Evolutionary conservation across 2,888 invertebrate genomes (phyloP).

Genomic region (Isotomurus palustris): DNA sequence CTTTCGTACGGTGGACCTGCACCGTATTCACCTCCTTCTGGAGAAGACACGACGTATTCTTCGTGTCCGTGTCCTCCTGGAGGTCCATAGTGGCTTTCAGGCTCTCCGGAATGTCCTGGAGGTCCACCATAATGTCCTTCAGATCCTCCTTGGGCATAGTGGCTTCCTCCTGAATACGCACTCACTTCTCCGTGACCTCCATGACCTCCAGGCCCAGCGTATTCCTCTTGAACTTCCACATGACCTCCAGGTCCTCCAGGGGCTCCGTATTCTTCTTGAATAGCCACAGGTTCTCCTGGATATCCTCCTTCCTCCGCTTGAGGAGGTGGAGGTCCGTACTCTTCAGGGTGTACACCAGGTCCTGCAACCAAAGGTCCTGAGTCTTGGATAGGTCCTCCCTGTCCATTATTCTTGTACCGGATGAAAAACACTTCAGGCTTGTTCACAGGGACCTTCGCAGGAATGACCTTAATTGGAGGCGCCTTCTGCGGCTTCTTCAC

Average conservation of each 20-base stretch:
- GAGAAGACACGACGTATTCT: background rate
- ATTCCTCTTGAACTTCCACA: background rate
- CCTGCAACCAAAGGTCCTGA: background rate
- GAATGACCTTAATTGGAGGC: slow-evolving; percentile 6
- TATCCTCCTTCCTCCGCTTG: no score
- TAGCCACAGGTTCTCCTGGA: background rate
- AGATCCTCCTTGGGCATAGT: background rate
- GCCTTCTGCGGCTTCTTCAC: slow-evolving; percentile 8
- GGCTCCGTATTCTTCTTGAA: background rate
- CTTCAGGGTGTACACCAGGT: background rate
- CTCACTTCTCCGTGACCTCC: background rate
- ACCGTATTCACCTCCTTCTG: background rate
- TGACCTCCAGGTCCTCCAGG: background rate
- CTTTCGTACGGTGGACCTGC: background rate
- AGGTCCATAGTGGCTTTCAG: background rate
- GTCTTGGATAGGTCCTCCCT: background rate
- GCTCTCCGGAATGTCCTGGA: slow-evolving; percentile 2
- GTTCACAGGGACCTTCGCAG: slow-evolving; percentile 2
- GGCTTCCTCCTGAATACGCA: background rate
- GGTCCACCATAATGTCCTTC: background rate
- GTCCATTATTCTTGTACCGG: slow-evolving; percentile 2
- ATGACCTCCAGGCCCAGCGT: background rate
- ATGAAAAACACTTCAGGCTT: slow-evolving; percentile 14
- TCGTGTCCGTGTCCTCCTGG: no score
- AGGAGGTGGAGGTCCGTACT: background rate